Evolutionary conservation across 1,140 invertebrate species (phyloP), one percentile per base, ranked within the genome.

Genomic region (Saccostrea glomerata): DNA sequence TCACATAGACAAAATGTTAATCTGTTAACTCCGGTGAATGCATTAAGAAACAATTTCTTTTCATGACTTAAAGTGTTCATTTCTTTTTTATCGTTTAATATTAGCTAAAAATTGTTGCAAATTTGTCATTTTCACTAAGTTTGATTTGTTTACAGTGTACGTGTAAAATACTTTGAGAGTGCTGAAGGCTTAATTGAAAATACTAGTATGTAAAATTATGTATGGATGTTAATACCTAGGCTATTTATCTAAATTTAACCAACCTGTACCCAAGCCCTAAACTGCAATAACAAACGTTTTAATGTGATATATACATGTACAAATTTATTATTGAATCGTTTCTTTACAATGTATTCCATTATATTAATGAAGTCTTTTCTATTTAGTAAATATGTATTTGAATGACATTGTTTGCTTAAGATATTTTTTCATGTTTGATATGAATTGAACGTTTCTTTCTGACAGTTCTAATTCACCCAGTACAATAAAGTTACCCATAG

Each of bases 401-500:
- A 77, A 30, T 36, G 25, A 30, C 13, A 15, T 36, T 77, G 70
- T 77, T 77, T 77, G 23, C 70, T 77, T 30, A 25, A 77, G 70
- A 77, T 36, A 77, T 77, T 77, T 77, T 30, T 77, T 77, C 70
- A 25, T 77, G 30, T 77, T 77, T 77, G 70, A 77, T 77, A 77
- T 77, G 25, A 77, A 77, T 30, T 77, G 13, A 25, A 77, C 70
- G 70, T 77, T 25, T 77, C 70, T 12, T 47, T 7, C 47, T 47
- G 47, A 47, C 47, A 47, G 47, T 20, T n/a, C 20, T 66, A 20
- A 66, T 20, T n/a, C 60, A 66, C 15, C 7, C 60, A 66, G 17
- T 66, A 66, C 20, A 20, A 66, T 66, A 66, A 17, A n/a, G 60
- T 23, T 66, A 47, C 60, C 7, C 20, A 66, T 20, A 9, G 7